Conservation (phyloP, 2,888 invertebrate genomes). For the Trichogramma evanescens region DNA sequence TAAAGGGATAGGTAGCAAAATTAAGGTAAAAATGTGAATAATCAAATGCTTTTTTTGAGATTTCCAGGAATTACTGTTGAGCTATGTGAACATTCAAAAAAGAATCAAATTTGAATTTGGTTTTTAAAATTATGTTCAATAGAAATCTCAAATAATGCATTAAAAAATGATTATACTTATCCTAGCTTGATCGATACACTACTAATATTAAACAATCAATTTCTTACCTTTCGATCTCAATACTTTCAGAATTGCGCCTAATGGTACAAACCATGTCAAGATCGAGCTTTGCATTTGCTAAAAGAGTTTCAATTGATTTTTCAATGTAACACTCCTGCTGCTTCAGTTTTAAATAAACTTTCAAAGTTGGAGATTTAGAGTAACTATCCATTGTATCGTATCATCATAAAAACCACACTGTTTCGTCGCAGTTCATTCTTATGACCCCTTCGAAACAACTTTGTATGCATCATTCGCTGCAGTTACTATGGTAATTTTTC, state of each 20-base stretch:
- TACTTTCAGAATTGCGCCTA: slow-evolving; percentile 25
- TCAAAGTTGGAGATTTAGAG: slow-evolving; percentile 10
- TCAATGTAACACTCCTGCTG: slow-evolving; percentile 37
- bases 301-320: slow-evolving; percentile 30
- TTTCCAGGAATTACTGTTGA: too few relatives aligned
- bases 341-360: slow-evolving; percentile 32
- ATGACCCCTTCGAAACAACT: background rate
- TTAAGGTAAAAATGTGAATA: too few relatives aligned
- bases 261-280: slow-evolving; percentile 28
- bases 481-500: slow-evolving; percentile 17
- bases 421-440: background rate
- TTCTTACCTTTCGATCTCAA: slow-evolving; percentile 31
- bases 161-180: background rate
- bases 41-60: too few relatives aligned
- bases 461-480: background rate
- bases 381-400: slow-evolving; percentile 12
- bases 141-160: background rate
- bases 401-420: background rate
- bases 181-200: background rate
- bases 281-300: slow-evolving; percentile 34
- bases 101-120: slow-evolving; percentile 1
- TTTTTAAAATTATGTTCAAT: background rate
- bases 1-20: too few relatives aligned
- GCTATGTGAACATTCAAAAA: background rate
- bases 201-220: slow-evolving; percentile 2